Percentiles rank a stretch among this genome's conserved stretches.
Conservation (phyloP, 2,113 vertebrate genomes). For the Brachypteracias leptosomus region DNA sequence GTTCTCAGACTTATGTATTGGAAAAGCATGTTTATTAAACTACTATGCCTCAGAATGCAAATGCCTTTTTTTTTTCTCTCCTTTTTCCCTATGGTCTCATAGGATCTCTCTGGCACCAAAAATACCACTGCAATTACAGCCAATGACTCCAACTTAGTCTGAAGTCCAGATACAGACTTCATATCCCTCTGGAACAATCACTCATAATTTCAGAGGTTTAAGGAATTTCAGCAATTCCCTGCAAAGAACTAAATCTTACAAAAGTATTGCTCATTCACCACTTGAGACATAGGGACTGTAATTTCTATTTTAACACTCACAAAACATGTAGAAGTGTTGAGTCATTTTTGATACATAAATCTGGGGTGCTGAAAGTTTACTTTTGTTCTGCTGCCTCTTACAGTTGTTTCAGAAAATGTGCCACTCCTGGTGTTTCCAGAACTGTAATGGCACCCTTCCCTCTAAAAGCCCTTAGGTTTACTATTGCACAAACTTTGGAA, state of each 20-base stretch:
- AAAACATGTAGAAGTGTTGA: conserved; percentile 51
- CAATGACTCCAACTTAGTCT: neutral
- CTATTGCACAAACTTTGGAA: neutral
- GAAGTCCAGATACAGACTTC: neutral
- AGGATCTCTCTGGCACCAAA: neutral
- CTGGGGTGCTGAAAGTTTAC: conserved; percentile 34
- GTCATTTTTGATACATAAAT: conserved; percentile 60
- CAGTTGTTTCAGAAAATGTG: conserved; percentile 18
- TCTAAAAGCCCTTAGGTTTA: neutral
- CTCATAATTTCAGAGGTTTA: neutral
- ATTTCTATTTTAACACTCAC: conserved; percentile 59
- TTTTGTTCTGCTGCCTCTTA: conserved; percentile 29
- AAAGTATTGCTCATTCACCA: neutral
- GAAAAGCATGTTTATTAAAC: neutral
- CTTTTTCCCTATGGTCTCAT: neutral
- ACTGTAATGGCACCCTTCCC: neutral
- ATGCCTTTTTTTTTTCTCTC: neutral
- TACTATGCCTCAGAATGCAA: neutral
- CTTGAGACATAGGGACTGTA: conserved; percentile 6
- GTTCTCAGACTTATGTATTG: neutral
- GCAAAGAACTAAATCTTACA: conserved; percentile 41
- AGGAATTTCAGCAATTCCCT: neutral
- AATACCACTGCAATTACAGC: neutral
- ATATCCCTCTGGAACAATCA: neutral
- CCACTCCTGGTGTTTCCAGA: neutral